Percentiles rank a stretch among this genome's conserved stretches.
Evolutionary conservation across 53 echinoderm and acorn worm species (phyloP).

Genomic region (Luidia sarsii): DNA sequence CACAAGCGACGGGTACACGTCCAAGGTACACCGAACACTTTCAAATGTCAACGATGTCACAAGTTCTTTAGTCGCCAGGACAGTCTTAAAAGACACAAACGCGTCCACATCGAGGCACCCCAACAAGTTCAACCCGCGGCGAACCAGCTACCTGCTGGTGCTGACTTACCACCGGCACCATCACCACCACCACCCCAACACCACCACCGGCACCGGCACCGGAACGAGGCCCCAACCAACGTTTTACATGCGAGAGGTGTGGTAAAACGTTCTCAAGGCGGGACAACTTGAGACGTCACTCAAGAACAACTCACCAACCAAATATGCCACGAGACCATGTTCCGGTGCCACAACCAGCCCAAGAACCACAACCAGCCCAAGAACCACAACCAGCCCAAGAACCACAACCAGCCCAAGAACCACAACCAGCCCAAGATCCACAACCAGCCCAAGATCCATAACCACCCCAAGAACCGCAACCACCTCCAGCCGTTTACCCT

Average conservation of each 20-base stretch:
- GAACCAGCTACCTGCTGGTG: too few relatives aligned
- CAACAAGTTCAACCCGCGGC: background rate
- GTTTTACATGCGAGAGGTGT: background rate
- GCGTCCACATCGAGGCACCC: background rate
- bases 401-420: too few relatives aligned
- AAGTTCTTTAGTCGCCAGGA: conserved; percentile 3
- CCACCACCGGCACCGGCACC: background rate
- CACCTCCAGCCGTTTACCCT: background rate
- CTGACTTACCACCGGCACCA: too few relatives aligned
- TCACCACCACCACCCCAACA: background rate
- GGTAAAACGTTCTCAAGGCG: background rate
- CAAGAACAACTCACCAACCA: background rate
- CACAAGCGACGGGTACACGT: background rate
- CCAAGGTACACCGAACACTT: background rate
- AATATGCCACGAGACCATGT: too few relatives aligned
- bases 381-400: too few relatives aligned
- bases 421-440: too few relatives aligned
- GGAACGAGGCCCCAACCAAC: too few relatives aligned
- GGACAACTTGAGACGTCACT: background rate
- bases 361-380: too few relatives aligned
- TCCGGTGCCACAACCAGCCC: too few relatives aligned
- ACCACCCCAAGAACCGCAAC: too few relatives aligned
- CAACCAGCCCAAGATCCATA: too few relatives aligned
- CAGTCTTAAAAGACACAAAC: background rate
- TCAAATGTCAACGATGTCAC: conserved; percentile 1